Evolutionary conservation across 2,113 vertebrate genomes (phyloP).

Genomic region (Indicator indicator): DNA sequence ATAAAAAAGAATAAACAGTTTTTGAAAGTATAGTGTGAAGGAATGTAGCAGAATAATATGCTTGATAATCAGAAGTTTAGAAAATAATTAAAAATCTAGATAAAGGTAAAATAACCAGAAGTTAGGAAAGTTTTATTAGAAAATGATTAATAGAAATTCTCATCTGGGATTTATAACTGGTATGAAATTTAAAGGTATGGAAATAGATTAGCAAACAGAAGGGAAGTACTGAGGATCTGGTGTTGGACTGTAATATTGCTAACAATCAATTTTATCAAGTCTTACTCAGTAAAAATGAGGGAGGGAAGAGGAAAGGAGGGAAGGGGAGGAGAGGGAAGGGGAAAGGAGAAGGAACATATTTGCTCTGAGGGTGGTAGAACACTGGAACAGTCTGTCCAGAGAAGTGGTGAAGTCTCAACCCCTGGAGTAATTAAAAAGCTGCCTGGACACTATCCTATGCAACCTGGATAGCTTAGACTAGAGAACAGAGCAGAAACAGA

Average conservation of each 20-base stretch:
- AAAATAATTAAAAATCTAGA: too few relatives aligned
- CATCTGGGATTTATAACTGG: background rate
- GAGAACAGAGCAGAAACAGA: background rate
- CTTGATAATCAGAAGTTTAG: background rate
- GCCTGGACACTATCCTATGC: too few relatives aligned
- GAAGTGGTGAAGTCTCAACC: too few relatives aligned
- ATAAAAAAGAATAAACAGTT: background rate
- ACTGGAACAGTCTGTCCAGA: too few relatives aligned
- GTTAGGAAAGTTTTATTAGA: background rate
- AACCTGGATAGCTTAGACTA: too few relatives aligned
- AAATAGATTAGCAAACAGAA: background rate
- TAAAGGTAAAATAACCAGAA: background rate
- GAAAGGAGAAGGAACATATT: too few relatives aligned
- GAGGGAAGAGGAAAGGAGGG: too few relatives aligned
- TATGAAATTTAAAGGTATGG: background rate
- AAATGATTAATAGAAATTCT: background rate
- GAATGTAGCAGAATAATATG: background rate
- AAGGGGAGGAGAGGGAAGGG: too few relatives aligned
- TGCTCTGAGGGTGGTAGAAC: too few relatives aligned
- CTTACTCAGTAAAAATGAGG: background rate
- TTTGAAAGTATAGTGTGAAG: background rate
- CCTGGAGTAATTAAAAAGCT: too few relatives aligned
- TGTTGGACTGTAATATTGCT: background rate
- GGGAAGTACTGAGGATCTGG: background rate
- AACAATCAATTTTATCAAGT: background rate